Conservation (phyloP, 1,140 invertebrate species). For the Euschistus heros region DNA sequence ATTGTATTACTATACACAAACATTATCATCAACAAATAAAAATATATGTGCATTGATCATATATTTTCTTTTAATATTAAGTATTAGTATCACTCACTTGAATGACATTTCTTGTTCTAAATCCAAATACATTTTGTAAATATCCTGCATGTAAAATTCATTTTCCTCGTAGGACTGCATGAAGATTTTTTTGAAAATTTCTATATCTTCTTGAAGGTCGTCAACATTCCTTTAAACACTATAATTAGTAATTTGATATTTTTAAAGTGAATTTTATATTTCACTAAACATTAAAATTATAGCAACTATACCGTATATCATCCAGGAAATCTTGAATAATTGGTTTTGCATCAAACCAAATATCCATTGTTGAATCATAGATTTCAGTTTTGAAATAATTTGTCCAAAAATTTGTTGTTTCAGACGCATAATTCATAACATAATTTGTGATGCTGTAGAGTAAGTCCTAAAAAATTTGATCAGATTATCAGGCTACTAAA, state of each 20-base stretch:
- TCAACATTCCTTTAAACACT: constrained; percentile 40
- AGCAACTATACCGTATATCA: constrained; percentile 47
- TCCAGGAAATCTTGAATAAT: constrained; percentile 55
- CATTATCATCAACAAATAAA: neutral
- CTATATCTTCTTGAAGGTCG: constrained; percentile 57
- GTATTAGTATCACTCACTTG: constrained; percentile 29
- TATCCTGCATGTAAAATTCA: constrained; percentile 70
- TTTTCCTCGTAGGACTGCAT: constrained; percentile 67
- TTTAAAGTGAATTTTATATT: neutral
- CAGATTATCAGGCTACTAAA: no score
- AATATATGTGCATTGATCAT: constrained; percentile 2
- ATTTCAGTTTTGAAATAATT: constrained; percentile 53
- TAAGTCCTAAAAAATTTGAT: constrained; percentile 37
- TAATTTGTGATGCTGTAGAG: constrained; percentile 38
- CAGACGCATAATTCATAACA: constrained; percentile 43
- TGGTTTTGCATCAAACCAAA: constrained; percentile 64
- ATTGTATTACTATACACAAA: no score
- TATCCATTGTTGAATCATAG: constrained; percentile 47
- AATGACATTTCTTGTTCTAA: constrained; percentile 65
- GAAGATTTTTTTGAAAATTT: constrained; percentile 54
- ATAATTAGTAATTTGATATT: neutral
- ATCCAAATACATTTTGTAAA: constrained; percentile 52
- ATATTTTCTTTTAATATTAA: no score
- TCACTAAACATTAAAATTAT: constrained; percentile 6
- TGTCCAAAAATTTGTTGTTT: constrained; percentile 52